Evolutionary conservation across 2,113 vertebrate genomes (phyloP).

Genomic region (Lophochroa leadbeateri): DNA sequence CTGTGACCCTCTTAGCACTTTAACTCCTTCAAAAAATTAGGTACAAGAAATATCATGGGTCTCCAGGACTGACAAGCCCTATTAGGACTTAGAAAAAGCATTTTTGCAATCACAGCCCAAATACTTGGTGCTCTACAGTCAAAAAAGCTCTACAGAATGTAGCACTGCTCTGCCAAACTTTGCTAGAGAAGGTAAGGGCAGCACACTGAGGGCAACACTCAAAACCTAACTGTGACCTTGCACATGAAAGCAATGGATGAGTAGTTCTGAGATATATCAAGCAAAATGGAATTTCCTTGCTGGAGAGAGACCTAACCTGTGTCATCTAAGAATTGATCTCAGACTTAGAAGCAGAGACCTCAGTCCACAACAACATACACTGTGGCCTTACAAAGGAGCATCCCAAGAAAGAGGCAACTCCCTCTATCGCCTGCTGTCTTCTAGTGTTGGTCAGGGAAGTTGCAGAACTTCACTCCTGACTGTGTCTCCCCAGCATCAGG

Average conservation of each 20-base stretch:
- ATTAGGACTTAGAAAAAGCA: neutral
- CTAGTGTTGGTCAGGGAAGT: accelerated
- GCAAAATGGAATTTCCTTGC: neutral
- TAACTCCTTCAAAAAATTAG: neutral
- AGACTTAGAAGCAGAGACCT: neutral
- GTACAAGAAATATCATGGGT: neutral
- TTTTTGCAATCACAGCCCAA: neutral
- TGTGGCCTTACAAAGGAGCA: neutral
- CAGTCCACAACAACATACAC: neutral
- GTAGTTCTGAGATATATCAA: neutral
- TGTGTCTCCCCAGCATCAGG: neutral
- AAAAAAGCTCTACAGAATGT: neutral
- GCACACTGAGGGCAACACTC: neutral
- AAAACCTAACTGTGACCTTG: neutral
- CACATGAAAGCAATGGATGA: neutral
- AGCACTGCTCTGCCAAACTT: neutral
- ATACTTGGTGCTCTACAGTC: neutral
- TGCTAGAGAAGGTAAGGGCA: neutral
- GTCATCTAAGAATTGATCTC: neutral
- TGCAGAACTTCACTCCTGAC: neutral
- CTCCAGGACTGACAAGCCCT: neutral
- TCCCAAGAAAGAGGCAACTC: neutral
- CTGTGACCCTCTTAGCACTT: neutral
- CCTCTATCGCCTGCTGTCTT: neutral
- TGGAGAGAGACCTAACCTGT: neutral